phyloP scores from a whole-genome alignment of 2,797 vertebrate species.

The Pipistrellus kuhlii region DNA sequence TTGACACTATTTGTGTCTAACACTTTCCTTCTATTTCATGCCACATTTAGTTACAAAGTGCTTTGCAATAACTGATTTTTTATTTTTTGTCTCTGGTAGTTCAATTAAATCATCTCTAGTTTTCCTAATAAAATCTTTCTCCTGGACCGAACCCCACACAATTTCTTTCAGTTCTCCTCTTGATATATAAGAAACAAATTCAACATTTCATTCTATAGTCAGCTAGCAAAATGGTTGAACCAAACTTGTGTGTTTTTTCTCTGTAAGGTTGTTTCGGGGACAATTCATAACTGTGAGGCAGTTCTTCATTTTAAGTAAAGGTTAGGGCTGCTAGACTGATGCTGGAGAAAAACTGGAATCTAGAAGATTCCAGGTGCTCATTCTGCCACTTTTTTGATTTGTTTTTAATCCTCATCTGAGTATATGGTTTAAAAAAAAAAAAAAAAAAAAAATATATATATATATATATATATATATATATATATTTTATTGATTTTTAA shows the following conservation, averaged over 20 bases:
- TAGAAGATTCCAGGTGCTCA: not conserved
- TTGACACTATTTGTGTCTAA: not conserved
- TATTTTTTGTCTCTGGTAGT: not conserved
- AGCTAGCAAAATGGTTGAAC: not conserved
- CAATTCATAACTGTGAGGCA: not conserved
- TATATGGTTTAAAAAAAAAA: not conserved
- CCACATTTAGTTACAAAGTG: not conserved
- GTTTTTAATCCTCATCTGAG: not conserved
- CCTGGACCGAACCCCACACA: not conserved
- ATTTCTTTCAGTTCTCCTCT: not conserved
- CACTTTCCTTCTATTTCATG: not conserved
- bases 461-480: too few relatives aligned
- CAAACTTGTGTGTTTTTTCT: not conserved
- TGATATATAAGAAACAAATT: not conserved
- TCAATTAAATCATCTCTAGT: not conserved
- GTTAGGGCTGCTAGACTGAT: not conserved
- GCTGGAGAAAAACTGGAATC: not conserved
- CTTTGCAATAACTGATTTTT: not conserved
- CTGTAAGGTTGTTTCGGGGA: not conserved
- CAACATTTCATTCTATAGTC: not conserved
- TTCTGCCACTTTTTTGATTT: not conserved
- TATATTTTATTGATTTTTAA: too few relatives aligned
- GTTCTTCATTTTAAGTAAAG: not conserved
- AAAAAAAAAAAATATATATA: too few relatives aligned
- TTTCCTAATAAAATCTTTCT: not conserved